These are phyloP conservation scores for Bombus confusus DNA, from an alignment of 1,140 invertebrate genomes.

Conservation along the genomic window DNA sequence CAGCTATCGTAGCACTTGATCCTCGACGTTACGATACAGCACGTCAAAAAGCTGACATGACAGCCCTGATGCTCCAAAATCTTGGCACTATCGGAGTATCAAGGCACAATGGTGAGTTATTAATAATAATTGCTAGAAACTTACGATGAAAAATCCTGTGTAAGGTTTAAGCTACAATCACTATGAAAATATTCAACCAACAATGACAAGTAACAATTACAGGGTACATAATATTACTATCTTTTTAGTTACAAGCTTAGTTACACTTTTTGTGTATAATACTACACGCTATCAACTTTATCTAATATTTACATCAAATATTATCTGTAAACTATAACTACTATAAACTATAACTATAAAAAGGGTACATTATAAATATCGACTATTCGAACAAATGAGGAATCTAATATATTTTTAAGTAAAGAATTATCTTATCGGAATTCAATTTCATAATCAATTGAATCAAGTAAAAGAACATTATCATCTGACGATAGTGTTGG, in stretches of 20 bases:
- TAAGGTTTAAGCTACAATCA: not conserved
- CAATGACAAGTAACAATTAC: not conserved
- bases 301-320: not conserved
- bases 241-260: not conserved
- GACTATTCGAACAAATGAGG: not conserved
- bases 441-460: not conserved
- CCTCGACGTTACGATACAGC: constrained; percentile 86
- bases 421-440: not conserved
- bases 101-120: constrained; percentile 57
- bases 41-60: constrained; percentile 88
- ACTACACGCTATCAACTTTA: not conserved
- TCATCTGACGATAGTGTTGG: not conserved
- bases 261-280: not conserved
- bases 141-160: constrained; percentile 68
- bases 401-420: not conserved
- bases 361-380: not conserved
- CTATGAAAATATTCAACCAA: not conserved
- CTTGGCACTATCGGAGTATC: constrained; percentile 84
- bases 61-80: constrained; percentile 87
- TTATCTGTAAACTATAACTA: too few species aligned
- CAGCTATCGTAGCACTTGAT: constrained; percentile 84
- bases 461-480: not conserved
- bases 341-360: too few species aligned
- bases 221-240: not conserved
- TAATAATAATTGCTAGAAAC: not conserved